A percentile compares a stretch with the other conserved stretches of the same genome.
phyloP scores from a whole-genome alignment of 2,113 vertebrate genomes.

The Osmerus eperlanus region DNA sequence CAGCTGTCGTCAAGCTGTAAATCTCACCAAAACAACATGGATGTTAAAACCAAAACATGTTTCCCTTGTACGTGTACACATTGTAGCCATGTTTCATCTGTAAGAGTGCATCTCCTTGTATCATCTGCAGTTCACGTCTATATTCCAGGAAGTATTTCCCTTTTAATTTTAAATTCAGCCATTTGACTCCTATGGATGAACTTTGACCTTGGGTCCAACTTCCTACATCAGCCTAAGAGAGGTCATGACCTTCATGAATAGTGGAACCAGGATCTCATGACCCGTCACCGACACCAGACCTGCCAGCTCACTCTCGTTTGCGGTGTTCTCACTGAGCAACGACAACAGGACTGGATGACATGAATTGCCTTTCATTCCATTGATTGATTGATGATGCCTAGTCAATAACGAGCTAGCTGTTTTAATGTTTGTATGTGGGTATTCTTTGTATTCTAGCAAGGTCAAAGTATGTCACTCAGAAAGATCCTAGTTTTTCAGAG shows the following conservation, averaged over 20 bases:
- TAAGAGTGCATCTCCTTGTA: too few relatives aligned
- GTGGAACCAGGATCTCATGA: too few relatives aligned
- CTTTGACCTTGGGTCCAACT: too few relatives aligned
- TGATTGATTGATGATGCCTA: not conserved
- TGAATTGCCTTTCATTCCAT: not conserved
- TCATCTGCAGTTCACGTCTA: too few relatives aligned
- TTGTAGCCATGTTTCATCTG: too few relatives aligned
- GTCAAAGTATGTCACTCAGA: not conserved
- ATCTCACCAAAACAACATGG: constrained; percentile 29
- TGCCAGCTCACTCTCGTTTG: not conserved
- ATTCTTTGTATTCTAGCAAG: not conserved
- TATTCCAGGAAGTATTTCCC: too few relatives aligned
- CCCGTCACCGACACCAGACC: not conserved
- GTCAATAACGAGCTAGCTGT: not conserved
- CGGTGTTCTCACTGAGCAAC: not conserved
- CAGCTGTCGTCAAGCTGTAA: not conserved
- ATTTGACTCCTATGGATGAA: too few relatives aligned
- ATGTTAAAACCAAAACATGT: constrained; percentile 41
- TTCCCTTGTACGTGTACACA: not conserved
- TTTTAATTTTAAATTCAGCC: too few relatives aligned
- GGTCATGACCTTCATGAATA: too few relatives aligned
- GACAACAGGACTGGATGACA: not conserved
- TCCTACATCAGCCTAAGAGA: too few relatives aligned
- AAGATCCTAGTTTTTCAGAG: too few relatives aligned
- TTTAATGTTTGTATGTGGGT: not conserved